phyloP scores from a whole-genome alignment of 2,113 vertebrate genomes.

The Egretta garzetta region DNA sequence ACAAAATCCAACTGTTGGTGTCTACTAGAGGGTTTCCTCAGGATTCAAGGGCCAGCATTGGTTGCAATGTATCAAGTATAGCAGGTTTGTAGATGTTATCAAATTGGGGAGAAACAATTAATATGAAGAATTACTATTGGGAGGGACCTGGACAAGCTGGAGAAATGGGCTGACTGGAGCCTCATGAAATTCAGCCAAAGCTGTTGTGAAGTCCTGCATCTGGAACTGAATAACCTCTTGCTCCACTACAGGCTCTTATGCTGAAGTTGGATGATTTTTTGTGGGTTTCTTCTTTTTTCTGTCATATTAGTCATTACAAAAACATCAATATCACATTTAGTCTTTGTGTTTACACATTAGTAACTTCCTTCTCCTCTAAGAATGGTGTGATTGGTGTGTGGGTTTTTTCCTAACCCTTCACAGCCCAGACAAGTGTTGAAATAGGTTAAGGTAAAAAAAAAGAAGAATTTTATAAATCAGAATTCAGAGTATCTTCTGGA shows the following conservation, averaged over 20 bases:
- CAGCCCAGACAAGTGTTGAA: background rate
- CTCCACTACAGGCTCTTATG: background rate
- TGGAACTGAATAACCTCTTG: background rate
- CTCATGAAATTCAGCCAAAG: background rate
- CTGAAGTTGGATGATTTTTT: background rate
- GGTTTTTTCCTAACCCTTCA: background rate
- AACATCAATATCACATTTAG: background rate
- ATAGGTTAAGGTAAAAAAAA: background rate
- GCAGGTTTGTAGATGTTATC: background rate
- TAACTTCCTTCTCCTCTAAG: background rate
- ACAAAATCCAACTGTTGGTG: background rate
- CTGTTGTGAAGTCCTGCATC: background rate
- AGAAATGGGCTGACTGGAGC: background rate
- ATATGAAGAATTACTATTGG: background rate
- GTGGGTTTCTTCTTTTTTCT: background rate
- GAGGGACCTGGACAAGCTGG: background rate
- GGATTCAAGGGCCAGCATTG: background rate
- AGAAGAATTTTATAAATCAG: background rate
- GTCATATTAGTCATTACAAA: background rate
- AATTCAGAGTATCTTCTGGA: background rate
- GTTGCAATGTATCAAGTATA: background rate
- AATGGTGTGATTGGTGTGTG: background rate
- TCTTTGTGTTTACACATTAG: background rate
- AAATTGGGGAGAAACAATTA: background rate
- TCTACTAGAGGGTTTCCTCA: background rate